Percentiles rank a stretch among this genome's conserved stretches.
Evolutionary conservation across 2,113 vertebrate species (phyloP).

Genomic region (Aspidoscelis tigris): DNA sequence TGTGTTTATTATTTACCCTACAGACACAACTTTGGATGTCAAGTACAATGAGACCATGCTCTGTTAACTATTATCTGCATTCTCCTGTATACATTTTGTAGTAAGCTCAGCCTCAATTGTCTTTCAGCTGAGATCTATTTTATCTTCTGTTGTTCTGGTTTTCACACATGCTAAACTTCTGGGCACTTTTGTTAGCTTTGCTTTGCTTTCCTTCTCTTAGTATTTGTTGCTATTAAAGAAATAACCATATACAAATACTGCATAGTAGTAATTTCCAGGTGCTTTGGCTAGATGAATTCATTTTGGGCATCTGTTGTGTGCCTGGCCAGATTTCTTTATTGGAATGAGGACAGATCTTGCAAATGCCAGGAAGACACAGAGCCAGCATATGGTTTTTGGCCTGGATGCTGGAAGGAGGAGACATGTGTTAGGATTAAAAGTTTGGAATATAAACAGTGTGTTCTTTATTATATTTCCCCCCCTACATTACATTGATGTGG

Average conservation of each 20-base stretch:
- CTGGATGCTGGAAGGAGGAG: not conserved
- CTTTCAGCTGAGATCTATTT: not conserved
- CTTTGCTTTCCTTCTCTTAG: not conserved
- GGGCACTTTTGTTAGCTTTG: not conserved
- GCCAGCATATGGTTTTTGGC: not conserved
- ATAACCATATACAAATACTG: not conserved
- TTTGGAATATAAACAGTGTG: not conserved
- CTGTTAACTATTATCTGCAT: not conserved
- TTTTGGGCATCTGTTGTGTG: not conserved
- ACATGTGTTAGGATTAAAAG: not conserved
- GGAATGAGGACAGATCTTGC: not conserved
- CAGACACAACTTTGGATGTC: no score
- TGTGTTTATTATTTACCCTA: no score
- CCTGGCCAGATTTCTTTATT: not conserved
- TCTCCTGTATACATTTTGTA: not conserved
- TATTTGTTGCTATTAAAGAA: not conserved
- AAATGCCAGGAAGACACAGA: slow-evolving; percentile 2
- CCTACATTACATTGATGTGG: not conserved
- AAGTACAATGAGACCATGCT: no score
- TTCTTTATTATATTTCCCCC: not conserved
- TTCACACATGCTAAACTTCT: no score
- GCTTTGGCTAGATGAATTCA: not conserved
- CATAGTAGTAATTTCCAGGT: not conserved
- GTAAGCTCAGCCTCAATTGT: not conserved
- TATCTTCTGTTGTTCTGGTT: not conserved